Base-by-base conservation (phyloP, 2,113 vertebrate species). In the Chloropsis cyanopogon region DNA sequence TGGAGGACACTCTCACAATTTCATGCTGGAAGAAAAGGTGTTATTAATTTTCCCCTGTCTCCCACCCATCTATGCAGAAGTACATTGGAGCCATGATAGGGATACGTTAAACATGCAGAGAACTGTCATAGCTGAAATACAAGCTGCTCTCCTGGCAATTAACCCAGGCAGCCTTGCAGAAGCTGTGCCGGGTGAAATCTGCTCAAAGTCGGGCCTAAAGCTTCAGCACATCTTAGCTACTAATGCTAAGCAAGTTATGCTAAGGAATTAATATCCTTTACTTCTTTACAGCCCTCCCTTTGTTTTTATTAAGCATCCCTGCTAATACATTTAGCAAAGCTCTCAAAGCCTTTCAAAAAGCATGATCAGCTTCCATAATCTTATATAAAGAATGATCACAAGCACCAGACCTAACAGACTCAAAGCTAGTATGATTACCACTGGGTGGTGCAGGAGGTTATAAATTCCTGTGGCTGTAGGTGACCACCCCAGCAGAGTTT, bases 31-130 rank as follows among this genome's bases (percentile, higher is more conserved):
- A 95, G 57, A 76, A 91, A 84, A 76, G 0, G 0, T 56, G 39
- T 64, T 94, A 57, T 21, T 84, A 41, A 25, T 95, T 96, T 94
- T 72, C 46, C 78, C 44, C 52, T n/a, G 59, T 88, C 92, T 94
- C 80, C 83, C 68, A 57, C 86, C 73, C 83, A 56, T 82, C 80
- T 75, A 33, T 60, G 28, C 63, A 75, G n/a, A 63, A 86, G 61
- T 64, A 80, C 69, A 21, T 11, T n/a, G 61, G 61, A 95, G 31
- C 49, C 69, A 46, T 19, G 65, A 53, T 31, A 79, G 57, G 66
- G 80, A 60, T 11, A n/a, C 1, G 2, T 92, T 90, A 37, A 94
- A 91, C 77, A 73, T 1, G 9, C 65, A 76, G 39, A 73, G 49
- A 88, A 73, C 50, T 71, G 79, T 78, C 46, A 60, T 1, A 66